phyloP scores from a whole-genome alignment of 2,888 invertebrate species.

The Epirrita christyi region DNA sequence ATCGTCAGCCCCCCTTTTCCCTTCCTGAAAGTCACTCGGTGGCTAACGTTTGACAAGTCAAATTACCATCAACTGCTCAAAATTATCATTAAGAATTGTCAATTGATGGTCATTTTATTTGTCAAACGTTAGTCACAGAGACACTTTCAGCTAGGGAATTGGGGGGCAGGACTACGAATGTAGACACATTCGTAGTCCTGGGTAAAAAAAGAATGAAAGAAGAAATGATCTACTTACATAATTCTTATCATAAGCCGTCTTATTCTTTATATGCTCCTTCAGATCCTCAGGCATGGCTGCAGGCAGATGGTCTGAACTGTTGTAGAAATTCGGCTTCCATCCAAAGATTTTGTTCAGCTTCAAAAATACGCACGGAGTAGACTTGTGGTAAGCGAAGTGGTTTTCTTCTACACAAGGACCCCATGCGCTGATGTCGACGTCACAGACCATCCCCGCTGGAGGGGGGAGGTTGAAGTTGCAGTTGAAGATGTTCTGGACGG shows the following conservation, averaged over 20 bases:
- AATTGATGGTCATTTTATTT: too few species aligned
- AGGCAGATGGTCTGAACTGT: conserved; percentile 88
- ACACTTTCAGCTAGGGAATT: too few species aligned
- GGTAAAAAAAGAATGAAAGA: too few species aligned
- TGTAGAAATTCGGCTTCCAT: conserved; percentile 94
- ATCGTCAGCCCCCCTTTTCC: too few species aligned
- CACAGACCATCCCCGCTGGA: conserved; percentile 91
- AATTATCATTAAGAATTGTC: too few species aligned
- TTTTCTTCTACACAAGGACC: conserved; percentile 93
- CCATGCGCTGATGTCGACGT: conserved; percentile 93
- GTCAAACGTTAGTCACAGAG: too few species aligned
- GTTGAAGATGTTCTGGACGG: conserved; percentile 90
- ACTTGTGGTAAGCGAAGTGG: conserved; percentile 95
- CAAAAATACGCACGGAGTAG: conserved; percentile 96
- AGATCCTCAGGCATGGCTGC: conserved; percentile 89
- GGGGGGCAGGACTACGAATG: too few species aligned
- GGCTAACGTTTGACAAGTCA: too few species aligned
- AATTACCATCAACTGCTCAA: too few species aligned
- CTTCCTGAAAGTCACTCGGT: too few species aligned
- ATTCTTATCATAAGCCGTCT: conserved; percentile 76
- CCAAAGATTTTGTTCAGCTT: conserved; percentile 98
- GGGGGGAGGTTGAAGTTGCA: conserved; percentile 90
- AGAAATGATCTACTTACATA: conserved; percentile 72
- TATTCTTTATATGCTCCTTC: conserved; percentile 87
- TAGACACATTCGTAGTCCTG: too few species aligned